Percentiles rank a stretch among this genome's conserved stretches.
phyloP scores from a whole-genome alignment of 2,797 vertebrate genomes.

The Trachurus trachurus region DNA sequence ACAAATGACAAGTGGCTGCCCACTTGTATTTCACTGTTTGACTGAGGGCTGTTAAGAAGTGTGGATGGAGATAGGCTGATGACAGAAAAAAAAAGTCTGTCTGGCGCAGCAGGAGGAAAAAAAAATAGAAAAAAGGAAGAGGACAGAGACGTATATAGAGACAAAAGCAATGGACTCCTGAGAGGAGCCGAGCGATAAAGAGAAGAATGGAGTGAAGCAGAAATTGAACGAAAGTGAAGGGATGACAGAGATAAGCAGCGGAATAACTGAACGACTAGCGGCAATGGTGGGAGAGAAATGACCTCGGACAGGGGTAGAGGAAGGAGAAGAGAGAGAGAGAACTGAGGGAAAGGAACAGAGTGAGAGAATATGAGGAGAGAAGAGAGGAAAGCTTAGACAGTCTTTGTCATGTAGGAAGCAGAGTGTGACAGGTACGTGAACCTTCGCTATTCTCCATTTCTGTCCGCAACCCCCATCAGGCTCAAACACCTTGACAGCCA shows the following conservation, averaged over 20 bases:
- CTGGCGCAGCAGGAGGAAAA: conserved; percentile 13
- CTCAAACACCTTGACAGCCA: conserved; percentile 65
- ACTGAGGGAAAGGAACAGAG: background rate
- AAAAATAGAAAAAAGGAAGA: conserved; percentile 1
- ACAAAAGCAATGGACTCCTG: conserved; percentile 67
- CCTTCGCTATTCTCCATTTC: conserved; percentile 53
- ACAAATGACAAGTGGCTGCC: conserved; percentile 73
- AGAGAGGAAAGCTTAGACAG: conserved; percentile 35
- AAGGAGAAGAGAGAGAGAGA: conserved; percentile 16
- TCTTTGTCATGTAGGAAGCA: conserved; percentile 72
- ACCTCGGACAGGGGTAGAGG: conserved; percentile 43
- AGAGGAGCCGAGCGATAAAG: conserved; percentile 67
- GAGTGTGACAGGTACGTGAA: conserved; percentile 75
- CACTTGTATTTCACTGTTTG: conserved; percentile 70
- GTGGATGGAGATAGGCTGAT: conserved; percentile 54
- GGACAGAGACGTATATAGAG: conserved; percentile 40
- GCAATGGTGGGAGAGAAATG: conserved; percentile 64
- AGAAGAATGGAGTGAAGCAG: conserved; percentile 61
- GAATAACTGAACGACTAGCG: conserved; percentile 29
- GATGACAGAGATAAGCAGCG: conserved; percentile 70
- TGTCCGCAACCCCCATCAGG: conserved; percentile 59
- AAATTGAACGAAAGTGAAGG: conserved; percentile 70
- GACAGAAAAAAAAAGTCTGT: conserved; percentile 60
- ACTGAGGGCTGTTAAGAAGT: conserved; percentile 61
- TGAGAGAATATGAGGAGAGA: conserved; percentile 14